These are phyloP conservation scores for Axinella damicornis DNA, from an alignment of 37 sponge, comb jelly and placozoan species.

Conservation along the genomic window DNA sequence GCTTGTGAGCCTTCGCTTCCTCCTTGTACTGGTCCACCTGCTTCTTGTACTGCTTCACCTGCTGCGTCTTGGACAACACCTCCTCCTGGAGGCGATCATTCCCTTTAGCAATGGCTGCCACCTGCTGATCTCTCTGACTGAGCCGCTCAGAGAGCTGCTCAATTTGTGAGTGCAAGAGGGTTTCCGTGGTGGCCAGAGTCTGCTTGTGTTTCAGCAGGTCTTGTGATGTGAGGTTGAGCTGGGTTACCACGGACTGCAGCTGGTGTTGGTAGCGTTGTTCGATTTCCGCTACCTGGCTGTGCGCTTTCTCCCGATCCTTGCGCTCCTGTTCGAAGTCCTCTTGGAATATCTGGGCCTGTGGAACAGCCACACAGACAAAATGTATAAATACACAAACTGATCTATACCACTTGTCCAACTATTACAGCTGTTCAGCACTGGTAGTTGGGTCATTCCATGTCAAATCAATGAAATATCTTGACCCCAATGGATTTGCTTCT, in stretches of 20 bases:
- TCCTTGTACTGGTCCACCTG: too few relatives aligned
- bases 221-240: background rate
- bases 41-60: constrained; percentile 15
- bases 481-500: too few relatives aligned
- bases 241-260: background rate
- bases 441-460: too few relatives aligned
- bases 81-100: background rate
- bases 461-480: too few relatives aligned
- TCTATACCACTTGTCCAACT: too few relatives aligned
- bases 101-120: background rate
- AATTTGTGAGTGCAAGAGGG: background rate
- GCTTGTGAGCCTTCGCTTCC: too few relatives aligned
- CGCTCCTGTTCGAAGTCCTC: constrained; percentile 43
- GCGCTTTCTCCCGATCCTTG: constrained; percentile 31
- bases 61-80: background rate
- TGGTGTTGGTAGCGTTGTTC: background rate
- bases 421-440: too few relatives aligned
- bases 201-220: background rate
- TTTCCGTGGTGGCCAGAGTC: background rate
- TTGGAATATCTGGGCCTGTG: constrained; percentile 23
- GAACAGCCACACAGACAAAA: too few relatives aligned
- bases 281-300: background rate
- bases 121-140: background rate
- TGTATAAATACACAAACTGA: too few relatives aligned
- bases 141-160: background rate